phyloP scores from a whole-genome alignment of 2,888 invertebrate species.

The Netelia melanura region DNA sequence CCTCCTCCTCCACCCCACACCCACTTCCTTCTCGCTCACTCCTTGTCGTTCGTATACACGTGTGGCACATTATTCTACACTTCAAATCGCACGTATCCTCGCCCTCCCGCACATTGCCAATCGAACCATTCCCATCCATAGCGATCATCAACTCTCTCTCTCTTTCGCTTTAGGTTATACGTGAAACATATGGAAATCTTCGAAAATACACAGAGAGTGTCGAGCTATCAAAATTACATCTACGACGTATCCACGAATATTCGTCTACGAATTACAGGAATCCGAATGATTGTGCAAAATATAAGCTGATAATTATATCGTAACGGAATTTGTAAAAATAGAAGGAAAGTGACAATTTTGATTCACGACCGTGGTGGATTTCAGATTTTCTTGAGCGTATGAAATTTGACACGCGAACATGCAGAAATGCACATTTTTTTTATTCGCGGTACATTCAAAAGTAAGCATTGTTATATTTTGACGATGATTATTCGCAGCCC shows the following conservation, averaged over 20 bases:
- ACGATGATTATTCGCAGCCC: no score
- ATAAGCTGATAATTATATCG: no score
- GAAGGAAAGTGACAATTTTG: no score
- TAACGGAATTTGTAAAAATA: no score
- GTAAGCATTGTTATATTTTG: no score
- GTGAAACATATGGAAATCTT: slow-evolving; percentile 71
- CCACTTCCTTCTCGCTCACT: slow-evolving; percentile 24
- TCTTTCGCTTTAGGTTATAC: slow-evolving; percentile 20
- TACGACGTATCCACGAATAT: slow-evolving; percentile 11
- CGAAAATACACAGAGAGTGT: slow-evolving; percentile 70
- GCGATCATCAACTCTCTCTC: slow-evolving; percentile 27
- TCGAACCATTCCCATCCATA: slow-evolving; percentile 60
- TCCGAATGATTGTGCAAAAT: no score
- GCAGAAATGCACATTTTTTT: no score
- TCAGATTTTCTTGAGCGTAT: no score
- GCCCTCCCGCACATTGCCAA: slow-evolving; percentile 41
- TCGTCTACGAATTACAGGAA: no score
- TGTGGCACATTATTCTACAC: slow-evolving; percentile 53
- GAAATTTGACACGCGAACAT: no score
- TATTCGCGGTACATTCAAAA: no score
- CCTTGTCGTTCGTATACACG: slow-evolving; percentile 56
- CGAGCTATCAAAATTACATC: slow-evolving; percentile 68
- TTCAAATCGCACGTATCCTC: slow-evolving; percentile 33
- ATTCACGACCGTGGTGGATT: no score
- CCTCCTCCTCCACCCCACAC: slow-evolving; percentile 2